Evolutionary conservation across 1,140 invertebrate species (phyloP), one percentile per base, ranked within the genome.

Genomic region (Periplaneta americana): DNA sequence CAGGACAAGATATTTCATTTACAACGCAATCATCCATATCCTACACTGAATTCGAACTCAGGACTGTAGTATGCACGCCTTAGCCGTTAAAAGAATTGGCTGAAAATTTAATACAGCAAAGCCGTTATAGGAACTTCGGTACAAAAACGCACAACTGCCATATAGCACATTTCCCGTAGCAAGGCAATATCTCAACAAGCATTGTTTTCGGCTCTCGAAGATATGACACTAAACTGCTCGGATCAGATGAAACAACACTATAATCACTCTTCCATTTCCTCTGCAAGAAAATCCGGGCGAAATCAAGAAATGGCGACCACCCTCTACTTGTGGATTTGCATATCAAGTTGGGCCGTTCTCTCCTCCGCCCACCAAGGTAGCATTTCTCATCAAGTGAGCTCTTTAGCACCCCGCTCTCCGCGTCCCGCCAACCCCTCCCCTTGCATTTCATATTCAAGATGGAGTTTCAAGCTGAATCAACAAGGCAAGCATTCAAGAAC

Each of bases 381-480:
- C 17, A 18, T 48, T 39, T 48, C 39, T 48, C 39, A 48, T 48
- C 39, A 75, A 75, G 75, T 18, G 31, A n/a, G 35, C 78, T 31
- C 78, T 22, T 48, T 35, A 34, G 22, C 33, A 28, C 34, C 13
- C 36, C n/a, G 34, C 34, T 39, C n/a, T 32, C 1, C 8, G 17
- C 74, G 15, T 1, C 11, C 74, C 28, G 33, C 76, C 35, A 28
- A 6, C 34, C 8, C 36, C 22, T 17, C 79, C 36, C 32, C 33
- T 34, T 22, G 22, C 82, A 75, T 82, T 82, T 82, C 75, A 82
- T 82, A 82, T 82, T 82, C 82, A 82, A 82, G 75, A 82, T 82
- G 82, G 82, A 80, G 82, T 80, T 80, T 74, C 66, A 77, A 82
- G 82, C 82, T 82, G 82, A 82, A 80, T 82, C 78, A 82, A 80